These are phyloP conservation scores for Bombus consobrinus DNA, from an alignment of 1,140 invertebrate species.

Conservation along the genomic window DNA sequence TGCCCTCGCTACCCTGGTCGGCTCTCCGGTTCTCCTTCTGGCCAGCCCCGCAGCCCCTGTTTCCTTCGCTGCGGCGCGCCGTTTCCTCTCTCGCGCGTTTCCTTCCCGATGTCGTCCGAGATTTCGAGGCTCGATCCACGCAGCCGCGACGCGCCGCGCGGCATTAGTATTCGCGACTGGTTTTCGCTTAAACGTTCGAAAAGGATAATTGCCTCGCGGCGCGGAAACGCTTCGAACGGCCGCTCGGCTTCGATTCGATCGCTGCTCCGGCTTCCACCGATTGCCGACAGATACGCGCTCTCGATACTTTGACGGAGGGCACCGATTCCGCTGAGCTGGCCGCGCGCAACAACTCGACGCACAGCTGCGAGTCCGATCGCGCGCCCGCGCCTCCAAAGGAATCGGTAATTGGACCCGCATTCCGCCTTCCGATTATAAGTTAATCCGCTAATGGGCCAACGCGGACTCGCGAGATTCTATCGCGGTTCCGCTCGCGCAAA, in stretches of 20 bases:
- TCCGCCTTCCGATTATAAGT: constrained; percentile 78
- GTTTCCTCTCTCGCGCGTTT: constrained; percentile 5
- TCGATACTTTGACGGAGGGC: constrained; percentile 51
- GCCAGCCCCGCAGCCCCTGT: neutral
- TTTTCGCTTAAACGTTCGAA: constrained; percentile 43
- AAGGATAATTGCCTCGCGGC: constrained; percentile 51
- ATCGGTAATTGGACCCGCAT: constrained; percentile 80
- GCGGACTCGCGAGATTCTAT: constrained; percentile 28
- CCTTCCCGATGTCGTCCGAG: constrained; percentile 17
- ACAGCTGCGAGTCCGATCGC: neutral
- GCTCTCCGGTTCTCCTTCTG: neutral
- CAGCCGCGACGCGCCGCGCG: constrained; percentile 52
- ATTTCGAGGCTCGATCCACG: constrained; percentile 15
- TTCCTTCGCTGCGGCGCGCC: neutral
- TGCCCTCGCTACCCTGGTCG: neutral
- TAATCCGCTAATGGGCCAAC: constrained; percentile 69
- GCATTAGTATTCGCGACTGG: constrained; percentile 59
- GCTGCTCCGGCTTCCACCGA: constrained; percentile 12
- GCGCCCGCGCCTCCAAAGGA: constrained; percentile 39
- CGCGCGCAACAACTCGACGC: neutral
- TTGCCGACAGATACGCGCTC: constrained; percentile 49
- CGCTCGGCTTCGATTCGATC: constrained; percentile 20
- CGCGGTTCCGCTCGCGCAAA: constrained; percentile 7
- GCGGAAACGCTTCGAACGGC: constrained; percentile 32
- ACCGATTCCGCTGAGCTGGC: constrained; percentile 25